phyloP scores from a whole-genome alignment of 2,888 invertebrate genomes.

The Kryphioiulus occultus region DNA sequence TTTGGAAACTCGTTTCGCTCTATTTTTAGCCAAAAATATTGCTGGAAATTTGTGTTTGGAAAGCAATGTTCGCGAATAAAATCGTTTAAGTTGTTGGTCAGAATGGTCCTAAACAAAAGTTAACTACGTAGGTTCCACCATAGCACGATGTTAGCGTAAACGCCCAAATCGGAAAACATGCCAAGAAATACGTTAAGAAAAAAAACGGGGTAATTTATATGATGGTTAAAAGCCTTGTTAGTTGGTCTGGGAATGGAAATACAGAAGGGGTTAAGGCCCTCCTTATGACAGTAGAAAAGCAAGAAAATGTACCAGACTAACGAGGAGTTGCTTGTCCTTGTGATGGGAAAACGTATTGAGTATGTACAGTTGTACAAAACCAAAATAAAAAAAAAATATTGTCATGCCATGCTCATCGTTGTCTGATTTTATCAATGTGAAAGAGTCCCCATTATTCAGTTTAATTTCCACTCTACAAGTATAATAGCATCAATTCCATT shows the following conservation, averaged over 20 bases:
- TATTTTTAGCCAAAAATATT: conserved; percentile 6
- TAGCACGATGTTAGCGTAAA: background rate
- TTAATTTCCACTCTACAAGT: too few species aligned
- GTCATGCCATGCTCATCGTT: too few species aligned
- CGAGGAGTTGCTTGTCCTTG: background rate
- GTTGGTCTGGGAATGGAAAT: conserved; percentile 25
- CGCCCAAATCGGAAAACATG: conserved; percentile 35
- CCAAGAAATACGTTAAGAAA: background rate
- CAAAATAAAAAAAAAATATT: too few species aligned
- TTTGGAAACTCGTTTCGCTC: background rate
- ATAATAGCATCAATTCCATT: too few species aligned
- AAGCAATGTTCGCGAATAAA: background rate
- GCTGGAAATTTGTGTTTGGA: background rate
- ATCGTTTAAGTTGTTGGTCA: background rate
- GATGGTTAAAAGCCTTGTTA: background rate
- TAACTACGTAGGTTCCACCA: background rate
- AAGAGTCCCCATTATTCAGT: too few species aligned
- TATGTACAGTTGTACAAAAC: too few species aligned
- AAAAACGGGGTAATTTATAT: conserved; percentile 2
- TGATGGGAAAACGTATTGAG: background rate
- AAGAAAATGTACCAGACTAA: background rate
- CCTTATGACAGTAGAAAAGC: background rate
- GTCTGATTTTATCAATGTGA: too few species aligned
- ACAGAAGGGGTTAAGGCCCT: conserved; percentile 24
- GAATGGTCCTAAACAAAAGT: background rate